Base-by-base conservation (phyloP, 1,140 invertebrate species). In the Cotesia chilonis region DNA sequence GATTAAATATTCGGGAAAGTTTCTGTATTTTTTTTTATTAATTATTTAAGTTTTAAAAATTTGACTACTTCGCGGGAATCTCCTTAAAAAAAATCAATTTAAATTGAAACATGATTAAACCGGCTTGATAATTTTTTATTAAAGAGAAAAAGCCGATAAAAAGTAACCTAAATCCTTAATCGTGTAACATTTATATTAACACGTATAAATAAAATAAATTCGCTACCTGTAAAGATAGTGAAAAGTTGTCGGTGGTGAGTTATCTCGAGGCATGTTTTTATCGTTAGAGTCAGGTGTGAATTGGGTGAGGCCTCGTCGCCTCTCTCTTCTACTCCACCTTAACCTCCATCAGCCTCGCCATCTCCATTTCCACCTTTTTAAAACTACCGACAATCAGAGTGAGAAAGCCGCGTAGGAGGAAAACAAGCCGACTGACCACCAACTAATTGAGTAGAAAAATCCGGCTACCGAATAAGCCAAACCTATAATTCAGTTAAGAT, bases 241-340 rank as follows among this genome's bases (percentile, higher is more conserved):
- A 37, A 36, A 37, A 63, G n/a, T 37, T 38, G 60, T 37, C 12
- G 38, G 36, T 17, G 14, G 38, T 12, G 12, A n/a, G 9, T 37
- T 65, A 65, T 65, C 35, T 65, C 6, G 41, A 47, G 38, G 63
- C 63, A 51, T 65, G 47, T 73, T 70, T 82, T 83, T 82, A 83
- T 84, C 82, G 20, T 14, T 14, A 74, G 74, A 79, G 76, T 79
- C 78, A 81, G 79, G 82, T 83, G 81, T 83, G 79, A 82, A 84
- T 82, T 77, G 74, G 75, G 69, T 68, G 72, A 67, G 74, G 72
- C 68, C 47, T 64, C 47, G 28, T 36, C 47, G 20, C 28, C 47
- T 28, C 10, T 52, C 47, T 54, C 60, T 47, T 7, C 3, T 1
- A 6, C 41, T 47, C 41, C 10, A 41, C 3, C 3, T 41, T 9